These are phyloP conservation scores for Sandelia bainsii DNA, from an alignment of 2,797 vertebrate genomes.

Conservation along the genomic window DNA sequence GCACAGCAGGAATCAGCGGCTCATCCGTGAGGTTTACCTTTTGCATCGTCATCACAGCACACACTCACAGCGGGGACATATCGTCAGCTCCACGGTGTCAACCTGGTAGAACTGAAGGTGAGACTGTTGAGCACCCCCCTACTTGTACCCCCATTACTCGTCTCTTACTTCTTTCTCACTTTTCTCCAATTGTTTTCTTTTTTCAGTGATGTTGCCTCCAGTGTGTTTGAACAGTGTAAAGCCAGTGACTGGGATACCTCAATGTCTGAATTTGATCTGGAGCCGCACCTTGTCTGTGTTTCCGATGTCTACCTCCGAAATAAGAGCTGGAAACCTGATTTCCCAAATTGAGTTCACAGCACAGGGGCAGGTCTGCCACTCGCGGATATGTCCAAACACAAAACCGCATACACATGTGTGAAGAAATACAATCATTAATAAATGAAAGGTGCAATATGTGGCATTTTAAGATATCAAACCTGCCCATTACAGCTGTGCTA, in stretches of 20 bases:
- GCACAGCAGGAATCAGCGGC: slow-evolving; percentile 8
- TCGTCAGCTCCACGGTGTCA: slow-evolving; percentile 53
- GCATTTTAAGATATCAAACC: not conserved
- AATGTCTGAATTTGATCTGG: slow-evolving; percentile 73
- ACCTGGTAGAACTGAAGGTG: slow-evolving; percentile 65
- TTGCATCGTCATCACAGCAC: slow-evolving; percentile 60
- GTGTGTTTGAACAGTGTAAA: slow-evolving; percentile 31
- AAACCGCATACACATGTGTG: not conserved
- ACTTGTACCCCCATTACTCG: not conserved
- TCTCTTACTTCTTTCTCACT: not conserved
- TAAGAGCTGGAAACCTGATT: slow-evolving; percentile 31
- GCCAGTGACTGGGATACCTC: slow-evolving; percentile 26
- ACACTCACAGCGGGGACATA: not conserved
- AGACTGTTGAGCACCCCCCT: not conserved
- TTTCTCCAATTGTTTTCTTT: slow-evolving; percentile 2
- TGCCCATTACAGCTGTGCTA: not conserved
- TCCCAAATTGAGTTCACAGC: slow-evolving; percentile 68
- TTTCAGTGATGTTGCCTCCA: slow-evolving; percentile 70
- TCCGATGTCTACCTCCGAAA: slow-evolving; percentile 25
- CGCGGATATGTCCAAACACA: not conserved
- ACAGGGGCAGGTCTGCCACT: slow-evolving; percentile 55
- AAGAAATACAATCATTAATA: not conserved
- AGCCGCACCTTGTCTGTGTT: not conserved
- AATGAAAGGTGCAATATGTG: not conserved
- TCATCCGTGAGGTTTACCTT: slow-evolving; percentile 23